A percentile compares a stretch with the other conserved stretches of the same genome.
Evolutionary conservation across 1,140 invertebrate genomes (phyloP).

Genomic region (Carcinoscorpius rotundicauda): DNA sequence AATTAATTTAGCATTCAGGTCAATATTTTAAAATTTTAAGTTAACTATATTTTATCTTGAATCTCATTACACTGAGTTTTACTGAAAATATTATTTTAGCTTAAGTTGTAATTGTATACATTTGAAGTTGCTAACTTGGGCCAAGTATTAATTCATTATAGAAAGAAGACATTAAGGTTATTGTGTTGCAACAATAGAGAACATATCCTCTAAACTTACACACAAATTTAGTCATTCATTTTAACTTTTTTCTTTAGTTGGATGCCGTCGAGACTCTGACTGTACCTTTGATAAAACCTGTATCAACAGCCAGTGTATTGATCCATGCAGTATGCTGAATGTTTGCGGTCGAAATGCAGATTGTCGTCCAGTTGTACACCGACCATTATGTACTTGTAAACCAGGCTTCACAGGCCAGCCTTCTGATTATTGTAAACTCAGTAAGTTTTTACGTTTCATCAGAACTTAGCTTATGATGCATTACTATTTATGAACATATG

Average conservation of each 20-base stretch:
- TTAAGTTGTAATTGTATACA: no score
- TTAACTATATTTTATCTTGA: no score
- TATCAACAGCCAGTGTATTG: conserved; percentile 53
- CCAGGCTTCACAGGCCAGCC: conserved; percentile 65
- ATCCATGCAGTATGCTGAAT: conserved; percentile 64
- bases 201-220: no score
- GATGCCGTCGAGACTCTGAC: conserved; percentile 25
- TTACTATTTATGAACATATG: no score
- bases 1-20: no score
- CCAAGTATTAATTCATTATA: no score
- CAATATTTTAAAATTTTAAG: no score
- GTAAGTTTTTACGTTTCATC: background rate
- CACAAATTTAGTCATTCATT: background rate
- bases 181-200: no score
- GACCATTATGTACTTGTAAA: conserved; percentile 58
- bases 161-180: no score
- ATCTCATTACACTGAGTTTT: no score
- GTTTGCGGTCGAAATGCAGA: conserved; percentile 55
- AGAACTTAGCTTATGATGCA: background rate
- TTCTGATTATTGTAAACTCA: conserved; percentile 23
- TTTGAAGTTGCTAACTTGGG: no score
- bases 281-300: conserved; percentile 46
- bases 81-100: no score
- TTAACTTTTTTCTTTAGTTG: conserved; percentile 14
- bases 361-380: conserved; percentile 59